Conservation (phyloP, 2,888 invertebrate species). For the Drosophila stalkeri region DNA sequence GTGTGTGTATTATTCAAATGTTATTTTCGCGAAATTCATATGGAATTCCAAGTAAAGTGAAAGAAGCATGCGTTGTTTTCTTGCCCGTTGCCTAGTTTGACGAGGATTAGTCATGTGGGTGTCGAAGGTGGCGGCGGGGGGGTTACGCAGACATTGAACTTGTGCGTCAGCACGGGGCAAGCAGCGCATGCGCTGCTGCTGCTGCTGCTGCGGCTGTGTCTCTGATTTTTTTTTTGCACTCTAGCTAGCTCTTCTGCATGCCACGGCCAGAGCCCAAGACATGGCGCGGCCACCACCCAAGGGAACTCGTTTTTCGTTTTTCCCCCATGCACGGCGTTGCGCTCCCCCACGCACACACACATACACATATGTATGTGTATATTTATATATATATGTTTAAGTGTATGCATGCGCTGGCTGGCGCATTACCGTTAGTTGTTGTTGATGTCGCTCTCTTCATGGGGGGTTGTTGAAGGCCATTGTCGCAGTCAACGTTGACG, state of each 20-base stretch:
- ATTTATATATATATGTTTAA: neutral
- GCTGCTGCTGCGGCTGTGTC: conserved; percentile 2
- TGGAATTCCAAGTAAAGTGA: conserved; percentile 62
- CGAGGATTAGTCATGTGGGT: conserved; percentile 53
- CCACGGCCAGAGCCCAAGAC: conserved; percentile 28
- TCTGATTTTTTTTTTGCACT: conserved; percentile 39
- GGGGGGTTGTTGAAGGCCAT: conserved; percentile 80
- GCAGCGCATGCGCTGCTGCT: conserved; percentile 53
- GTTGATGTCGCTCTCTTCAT: conserved; percentile 59
- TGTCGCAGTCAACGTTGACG: conserved; percentile 30
- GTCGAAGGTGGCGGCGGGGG: neutral
- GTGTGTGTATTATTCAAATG: conserved; percentile 61
- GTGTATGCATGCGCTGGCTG: conserved; percentile 42
- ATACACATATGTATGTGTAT: conserved; percentile 7
- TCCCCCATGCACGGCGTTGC: conserved; percentile 53
- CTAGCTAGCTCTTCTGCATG: conserved; percentile 22
- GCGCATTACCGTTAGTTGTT: conserved; percentile 58
- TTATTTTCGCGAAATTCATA: conserved; percentile 69
- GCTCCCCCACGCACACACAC: conserved; percentile 42
- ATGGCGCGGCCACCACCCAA: conserved; percentile 63
- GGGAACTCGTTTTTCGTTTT: conserved; percentile 77
- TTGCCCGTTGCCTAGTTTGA: conserved; percentile 36
- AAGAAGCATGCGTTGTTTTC: conserved; percentile 55
- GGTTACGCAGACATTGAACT: conserved; percentile 54
- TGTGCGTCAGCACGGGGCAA: conserved; percentile 52